Evolutionary conservation across 2,113 vertebrate species (phyloP), one percentile per base, ranked within the genome.

Genomic region (Boleophthalmus pectinirostris): DNA sequence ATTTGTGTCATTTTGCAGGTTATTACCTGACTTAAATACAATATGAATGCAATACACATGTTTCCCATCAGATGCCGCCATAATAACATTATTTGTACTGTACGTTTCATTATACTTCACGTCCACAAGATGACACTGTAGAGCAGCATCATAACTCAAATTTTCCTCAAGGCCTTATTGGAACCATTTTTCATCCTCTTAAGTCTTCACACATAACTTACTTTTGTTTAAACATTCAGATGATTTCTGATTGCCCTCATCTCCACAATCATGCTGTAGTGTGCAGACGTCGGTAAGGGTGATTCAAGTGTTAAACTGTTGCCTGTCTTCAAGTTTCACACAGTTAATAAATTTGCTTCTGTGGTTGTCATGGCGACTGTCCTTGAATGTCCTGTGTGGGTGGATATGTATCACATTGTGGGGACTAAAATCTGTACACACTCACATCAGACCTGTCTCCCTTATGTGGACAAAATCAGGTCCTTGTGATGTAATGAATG

Each of bases 351-450:
- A 70, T 74, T 68, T 8, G 61, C 72, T 76, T 71, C 6, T 35
- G 18, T 65, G 67, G 85, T 88, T 86, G 68, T 87, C 81, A 88
- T 92, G 85, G 82, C 43, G 70, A 91, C 89, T 75, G 72, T 73
- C 77, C 82, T 88, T 82, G 77, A 81, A 70, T 70, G 74, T 74
- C 67, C 73, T 71, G 63, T 58, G 56, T 67, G 68, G 70, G 0
- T 49, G 49, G 8, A 43, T 43, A 43, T 43, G 9, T 43, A 43
- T 43, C 38, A 43, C 38, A 43, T 43, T 43, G 38, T 43, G 38
- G 38, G 38, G 38, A 43, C 38, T 43, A 43, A 43, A 43, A 43
- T 43, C 38, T 43, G 38, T 43, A 43, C 38, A 43, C 38, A 43
- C 38, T 43, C 38, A 43, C 9, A 11, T 43, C 38, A 43, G 38